Base-by-base conservation (phyloP, 2,888 invertebrate genomes). In the Isotomurus palustris region DNA sequence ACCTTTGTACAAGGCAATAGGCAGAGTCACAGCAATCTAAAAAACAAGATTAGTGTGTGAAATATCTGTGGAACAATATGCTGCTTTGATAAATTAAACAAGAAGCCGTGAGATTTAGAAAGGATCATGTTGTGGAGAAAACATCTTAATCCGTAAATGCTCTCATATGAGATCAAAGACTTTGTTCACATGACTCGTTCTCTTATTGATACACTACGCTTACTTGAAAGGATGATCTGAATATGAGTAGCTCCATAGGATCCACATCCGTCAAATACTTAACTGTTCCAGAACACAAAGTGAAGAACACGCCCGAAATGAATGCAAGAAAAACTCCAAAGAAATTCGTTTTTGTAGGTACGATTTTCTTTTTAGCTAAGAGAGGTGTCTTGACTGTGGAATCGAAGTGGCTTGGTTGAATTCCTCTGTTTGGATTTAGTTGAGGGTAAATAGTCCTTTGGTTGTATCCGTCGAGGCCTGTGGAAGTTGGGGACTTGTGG, bases 231-330 rank as follows among this genome's bases (percentile, higher is more conserved):
- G 74, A 36, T 2, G 76, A 73, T 56, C 78, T 72, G 50, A 78
- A 75, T 2, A 73, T 73, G 21, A 78, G 71, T 41, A 78, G 67
- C 54, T 77, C 74, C 76, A 78, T 77, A 2, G 78, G 78, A 62
- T 78, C 75, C 3, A 78, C 74, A 62, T 74, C 74, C 48, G 71
- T 73, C 1, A 78, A 65, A 12, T 74, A 76, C 68, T 78, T 78
- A 2, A 78, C 77, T 32, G 76, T 73, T 10, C 76, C 74, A 1
- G 78, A 75, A 61, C 76, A 77, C 14, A 78, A 69, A 1, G 78
- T 78, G 65, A 78, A 78, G 67, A 77, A 78, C n/a, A 77, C 75
- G 14, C 78, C 78, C 2, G 78, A 78, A 6, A 78, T 40, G 61
- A 78, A 77, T 1, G 78, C 78, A 40, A 78, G 69, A 35, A 77